Percentiles rank a stretch among this genome's conserved stretches.
phyloP scores from a whole-genome alignment of 2,888 invertebrate species.

The Ganaspis brasiliensis region DNA sequence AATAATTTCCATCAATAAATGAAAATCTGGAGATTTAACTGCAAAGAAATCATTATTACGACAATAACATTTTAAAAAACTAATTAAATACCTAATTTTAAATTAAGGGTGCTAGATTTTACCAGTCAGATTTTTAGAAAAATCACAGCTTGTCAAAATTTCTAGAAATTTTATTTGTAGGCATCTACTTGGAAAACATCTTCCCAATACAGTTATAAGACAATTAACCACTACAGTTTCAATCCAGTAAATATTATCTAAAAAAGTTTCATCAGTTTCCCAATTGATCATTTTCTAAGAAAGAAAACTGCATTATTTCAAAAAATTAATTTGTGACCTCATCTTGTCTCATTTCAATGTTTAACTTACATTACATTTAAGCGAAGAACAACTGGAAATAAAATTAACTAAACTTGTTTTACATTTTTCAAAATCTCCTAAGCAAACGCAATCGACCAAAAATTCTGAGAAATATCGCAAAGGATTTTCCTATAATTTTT shows the following conservation, averaged over 20 bases:
- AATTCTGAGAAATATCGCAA: slow-evolving; percentile 84
- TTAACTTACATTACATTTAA: slow-evolving; percentile 72
- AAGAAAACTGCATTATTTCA: background rate
- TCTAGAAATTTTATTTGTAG: slow-evolving; percentile 85
- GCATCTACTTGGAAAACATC: slow-evolving; percentile 84
- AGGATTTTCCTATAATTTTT: slow-evolving; percentile 84
- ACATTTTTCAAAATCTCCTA: slow-evolving; percentile 74
- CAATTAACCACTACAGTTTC: slow-evolving; percentile 83
- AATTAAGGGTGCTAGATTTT: too few species aligned
- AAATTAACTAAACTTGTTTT: slow-evolving; percentile 78
- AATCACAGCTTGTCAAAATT: slow-evolving; percentile 68
- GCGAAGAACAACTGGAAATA: slow-evolving; percentile 69
- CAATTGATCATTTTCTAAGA: slow-evolving; percentile 72
- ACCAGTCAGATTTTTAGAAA: slow-evolving; percentile 72
- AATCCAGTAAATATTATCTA: slow-evolving; percentile 83
- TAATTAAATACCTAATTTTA: too few species aligned
- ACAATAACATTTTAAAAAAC: too few species aligned
- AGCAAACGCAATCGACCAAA: slow-evolving; percentile 80
- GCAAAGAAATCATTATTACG: slow-evolving; percentile 81
- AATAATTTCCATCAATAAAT: slow-evolving; percentile 81
- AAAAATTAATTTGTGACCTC: background rate
- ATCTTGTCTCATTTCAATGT: background rate
- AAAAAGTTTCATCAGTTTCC: slow-evolving; percentile 80
- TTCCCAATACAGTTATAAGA: slow-evolving; percentile 84
- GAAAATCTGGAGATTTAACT: slow-evolving; percentile 80